A percentile compares a stretch with the other conserved stretches of the same genome.
phyloP scores from a whole-genome alignment of 2,888 invertebrate genomes.

The Cyaniris semiargus region DNA sequence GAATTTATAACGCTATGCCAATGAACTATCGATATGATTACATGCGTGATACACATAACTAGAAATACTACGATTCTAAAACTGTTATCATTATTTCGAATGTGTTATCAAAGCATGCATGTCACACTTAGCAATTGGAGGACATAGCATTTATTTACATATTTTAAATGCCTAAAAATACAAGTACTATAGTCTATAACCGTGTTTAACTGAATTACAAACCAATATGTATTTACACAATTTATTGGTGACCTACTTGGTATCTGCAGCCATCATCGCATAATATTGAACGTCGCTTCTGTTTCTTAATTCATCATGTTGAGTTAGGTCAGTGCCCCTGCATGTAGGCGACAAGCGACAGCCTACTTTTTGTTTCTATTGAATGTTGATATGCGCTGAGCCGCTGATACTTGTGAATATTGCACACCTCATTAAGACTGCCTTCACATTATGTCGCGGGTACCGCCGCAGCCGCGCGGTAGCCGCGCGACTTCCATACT shows the following conservation, averaged over 20 bases:
- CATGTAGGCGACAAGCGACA: constrained; percentile 51
- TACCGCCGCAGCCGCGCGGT: no score
- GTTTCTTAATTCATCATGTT: constrained; percentile 42
- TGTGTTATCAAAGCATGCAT: neutral
- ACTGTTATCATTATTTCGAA: neutral
- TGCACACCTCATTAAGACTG: neutral
- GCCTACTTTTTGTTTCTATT: constrained; percentile 30
- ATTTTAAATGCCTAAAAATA: neutral
- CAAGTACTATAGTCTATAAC: no score
- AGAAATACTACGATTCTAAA: neutral
- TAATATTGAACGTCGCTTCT: constrained; percentile 38
- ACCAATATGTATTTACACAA: neutral
- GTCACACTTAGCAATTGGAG: neutral
- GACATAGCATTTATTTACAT: neutral
- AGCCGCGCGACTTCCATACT: no score
- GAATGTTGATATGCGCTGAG: constrained; percentile 20
- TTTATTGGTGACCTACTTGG: neutral
- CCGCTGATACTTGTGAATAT: constrained; percentile 17
- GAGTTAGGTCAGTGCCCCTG: constrained; percentile 58
- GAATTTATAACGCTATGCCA: constrained; percentile 20
- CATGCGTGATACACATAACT: neutral
- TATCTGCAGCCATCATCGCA: no score
- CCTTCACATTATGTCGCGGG: no score
- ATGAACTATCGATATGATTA: constrained; percentile 2
- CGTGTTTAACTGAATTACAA: neutral